These are phyloP conservation scores for Etia nguti DNA, from an alignment of 2,113 vertebrate genomes.

Conservation along the genomic window DNA sequence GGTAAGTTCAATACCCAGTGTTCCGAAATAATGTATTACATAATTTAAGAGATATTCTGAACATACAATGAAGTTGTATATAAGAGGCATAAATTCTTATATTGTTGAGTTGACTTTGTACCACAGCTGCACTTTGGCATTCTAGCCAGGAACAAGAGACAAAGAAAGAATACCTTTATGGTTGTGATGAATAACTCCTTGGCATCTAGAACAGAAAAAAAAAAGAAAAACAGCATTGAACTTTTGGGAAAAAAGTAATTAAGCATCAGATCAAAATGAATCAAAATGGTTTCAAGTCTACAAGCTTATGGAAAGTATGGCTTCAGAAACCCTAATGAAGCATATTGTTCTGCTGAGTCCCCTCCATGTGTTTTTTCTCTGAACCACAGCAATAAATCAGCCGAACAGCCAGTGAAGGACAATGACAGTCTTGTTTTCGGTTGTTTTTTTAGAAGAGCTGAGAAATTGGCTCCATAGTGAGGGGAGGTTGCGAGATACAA, in stretches of 20 bases:
- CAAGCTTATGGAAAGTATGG: not conserved
- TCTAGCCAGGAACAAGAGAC: not conserved
- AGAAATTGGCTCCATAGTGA: not conserved
- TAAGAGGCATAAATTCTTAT: not conserved
- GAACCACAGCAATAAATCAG: conserved; percentile 39
- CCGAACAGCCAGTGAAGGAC: conserved; percentile 38
- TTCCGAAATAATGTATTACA: not conserved
- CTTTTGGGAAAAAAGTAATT: not conserved
- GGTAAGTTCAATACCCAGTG: not conserved
- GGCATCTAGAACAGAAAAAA: conserved; percentile 42
- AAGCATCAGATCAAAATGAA: not conserved
- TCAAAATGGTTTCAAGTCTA: conserved; percentile 12
- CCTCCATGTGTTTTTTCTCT: conserved; percentile 29
- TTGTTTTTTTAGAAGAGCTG: conserved; percentile 21
- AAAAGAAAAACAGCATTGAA: conserved; percentile 7
- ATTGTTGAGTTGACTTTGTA: not conserved
- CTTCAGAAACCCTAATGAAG: conserved; percentile 33
- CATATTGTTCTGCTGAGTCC: conserved; percentile 7
- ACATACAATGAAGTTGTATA: not conserved
- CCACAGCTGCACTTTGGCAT: not conserved
- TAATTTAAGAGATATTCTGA: not conserved
- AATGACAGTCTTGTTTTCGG: conserved; percentile 53
- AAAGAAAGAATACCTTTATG: conserved; percentile 62
- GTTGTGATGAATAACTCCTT: conserved; percentile 77
- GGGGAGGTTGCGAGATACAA: not conserved